A percentile compares a stretch with the other conserved stretches of the same genome.
phyloP scores from a whole-genome alignment of 2,113 vertebrate species.

The Peromyscus californicus region DNA sequence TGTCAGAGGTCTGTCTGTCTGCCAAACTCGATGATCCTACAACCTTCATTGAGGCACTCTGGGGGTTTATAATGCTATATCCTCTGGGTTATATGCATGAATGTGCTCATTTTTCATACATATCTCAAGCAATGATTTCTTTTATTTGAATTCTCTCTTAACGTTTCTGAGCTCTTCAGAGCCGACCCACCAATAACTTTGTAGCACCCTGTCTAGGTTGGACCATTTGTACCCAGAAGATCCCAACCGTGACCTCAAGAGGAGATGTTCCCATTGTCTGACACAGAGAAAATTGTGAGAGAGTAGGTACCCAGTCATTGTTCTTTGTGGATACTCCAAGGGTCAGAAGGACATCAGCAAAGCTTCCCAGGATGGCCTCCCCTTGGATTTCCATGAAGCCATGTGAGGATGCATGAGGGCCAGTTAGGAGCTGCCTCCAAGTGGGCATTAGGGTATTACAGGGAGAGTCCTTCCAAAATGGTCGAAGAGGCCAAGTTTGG shows the following conservation, averaged over 20 bases:
- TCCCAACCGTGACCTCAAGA: neutral
- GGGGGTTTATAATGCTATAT: neutral
- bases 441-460: neutral
- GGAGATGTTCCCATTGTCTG: neutral
- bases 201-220: neutral
- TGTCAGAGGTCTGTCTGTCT: neutral
- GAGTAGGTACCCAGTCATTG: neutral
- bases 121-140: too few relatives aligned
- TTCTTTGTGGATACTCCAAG: neutral
- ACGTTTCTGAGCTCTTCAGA: neutral
- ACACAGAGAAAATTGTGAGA: neutral
- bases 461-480: neutral
- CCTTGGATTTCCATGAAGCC: too few relatives aligned
- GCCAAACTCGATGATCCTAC: neutral
- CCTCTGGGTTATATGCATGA: neutral
- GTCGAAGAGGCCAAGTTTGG: neutral
- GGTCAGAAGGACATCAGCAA: neutral
- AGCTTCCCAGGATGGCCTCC: neutral
- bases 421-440: neutral
- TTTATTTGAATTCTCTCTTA: neutral
- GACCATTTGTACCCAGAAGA: neutral
- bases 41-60: neutral
- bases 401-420: accelerated
- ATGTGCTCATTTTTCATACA: neutral
- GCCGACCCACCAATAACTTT: neutral